phyloP scores from a whole-genome alignment of 2,113 vertebrate species.

The Axis porcinus region DNA sequence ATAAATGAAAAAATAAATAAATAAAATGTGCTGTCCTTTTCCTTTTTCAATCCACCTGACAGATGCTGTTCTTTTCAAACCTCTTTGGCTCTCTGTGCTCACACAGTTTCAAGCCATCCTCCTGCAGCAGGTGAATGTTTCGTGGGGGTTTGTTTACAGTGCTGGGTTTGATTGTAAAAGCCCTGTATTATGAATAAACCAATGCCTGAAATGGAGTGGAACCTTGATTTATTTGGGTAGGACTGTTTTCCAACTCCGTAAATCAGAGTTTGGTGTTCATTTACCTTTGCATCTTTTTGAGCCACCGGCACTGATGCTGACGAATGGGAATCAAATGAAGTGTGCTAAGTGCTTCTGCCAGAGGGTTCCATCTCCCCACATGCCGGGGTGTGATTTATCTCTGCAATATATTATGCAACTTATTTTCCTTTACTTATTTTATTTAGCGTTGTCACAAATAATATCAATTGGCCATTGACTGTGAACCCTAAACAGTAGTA shows the following conservation, averaged over 20 bases:
- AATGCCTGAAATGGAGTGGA: slow-evolving; percentile 71
- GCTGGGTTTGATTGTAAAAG: slow-evolving; percentile 62
- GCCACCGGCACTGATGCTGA: slow-evolving; percentile 84
- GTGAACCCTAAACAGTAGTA: slow-evolving; percentile 81
- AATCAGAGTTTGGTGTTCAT: slow-evolving; percentile 84
- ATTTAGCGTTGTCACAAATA: slow-evolving; percentile 88
- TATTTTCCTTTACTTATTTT: slow-evolving; percentile 86
- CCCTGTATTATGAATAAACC: slow-evolving; percentile 71
- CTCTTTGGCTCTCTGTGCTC: background rate
- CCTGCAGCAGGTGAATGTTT: slow-evolving; percentile 40
- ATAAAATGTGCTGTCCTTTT: background rate
- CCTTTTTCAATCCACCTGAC: background rate
- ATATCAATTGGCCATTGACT: slow-evolving; percentile 83
- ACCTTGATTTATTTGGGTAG: slow-evolving; percentile 80
- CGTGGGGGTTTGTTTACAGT: slow-evolving; percentile 53
- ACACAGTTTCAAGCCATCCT: background rate
- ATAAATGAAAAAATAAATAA: too few relatives aligned
- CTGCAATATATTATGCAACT: slow-evolving; percentile 84
- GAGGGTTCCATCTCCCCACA: slow-evolving; percentile 83
- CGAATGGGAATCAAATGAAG: slow-evolving; percentile 91
- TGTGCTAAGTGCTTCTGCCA: slow-evolving; percentile 87
- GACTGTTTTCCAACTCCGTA: slow-evolving; percentile 78
- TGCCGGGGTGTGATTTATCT: slow-evolving; percentile 87
- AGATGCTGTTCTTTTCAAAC: background rate
- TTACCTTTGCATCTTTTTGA: slow-evolving; percentile 85